Evolutionary conservation across 2,113 vertebrate genomes (phyloP).

Genomic region (Balaeniceps rex): DNA sequence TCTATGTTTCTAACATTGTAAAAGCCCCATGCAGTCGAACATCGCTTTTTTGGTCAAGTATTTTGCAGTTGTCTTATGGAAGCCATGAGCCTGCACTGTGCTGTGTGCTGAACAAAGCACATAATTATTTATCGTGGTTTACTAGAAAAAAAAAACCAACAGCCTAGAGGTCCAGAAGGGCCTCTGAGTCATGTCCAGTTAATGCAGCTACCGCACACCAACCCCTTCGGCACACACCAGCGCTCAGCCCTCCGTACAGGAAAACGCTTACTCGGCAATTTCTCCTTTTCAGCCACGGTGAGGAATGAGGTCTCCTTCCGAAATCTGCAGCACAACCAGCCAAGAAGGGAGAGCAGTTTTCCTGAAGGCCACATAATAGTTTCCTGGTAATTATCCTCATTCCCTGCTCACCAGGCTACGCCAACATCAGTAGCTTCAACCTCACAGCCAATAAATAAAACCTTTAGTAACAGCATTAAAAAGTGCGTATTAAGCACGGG

Average conservation of each 20-base stretch:
- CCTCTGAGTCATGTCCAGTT: background rate
- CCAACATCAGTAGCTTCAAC: background rate
- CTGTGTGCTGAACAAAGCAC: background rate
- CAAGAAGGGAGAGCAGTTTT: background rate
- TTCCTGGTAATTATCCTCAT: background rate
- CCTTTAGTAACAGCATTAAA: background rate
- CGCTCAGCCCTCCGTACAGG: fast-evolving
- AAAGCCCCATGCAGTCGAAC: fast-evolving
- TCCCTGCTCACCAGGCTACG: background rate
- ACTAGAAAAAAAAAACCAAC: background rate
- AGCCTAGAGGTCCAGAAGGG: background rate
- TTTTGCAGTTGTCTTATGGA: background rate
- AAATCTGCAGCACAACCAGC: background rate
- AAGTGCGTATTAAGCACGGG: background rate
- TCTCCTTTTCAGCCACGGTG: background rate
- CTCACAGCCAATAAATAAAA: background rate
- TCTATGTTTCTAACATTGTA: fast-evolving
- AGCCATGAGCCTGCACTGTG: fast-evolving
- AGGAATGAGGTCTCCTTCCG: background rate
- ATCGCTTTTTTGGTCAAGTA: background rate
- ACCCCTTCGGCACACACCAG: background rate
- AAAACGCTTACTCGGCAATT: background rate
- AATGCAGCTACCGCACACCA: background rate
- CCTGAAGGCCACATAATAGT: background rate
- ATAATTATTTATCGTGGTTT: fast-evolving